Conservation (phyloP, 2,113 vertebrate species). For the Megatriorchis doriae region DNA sequence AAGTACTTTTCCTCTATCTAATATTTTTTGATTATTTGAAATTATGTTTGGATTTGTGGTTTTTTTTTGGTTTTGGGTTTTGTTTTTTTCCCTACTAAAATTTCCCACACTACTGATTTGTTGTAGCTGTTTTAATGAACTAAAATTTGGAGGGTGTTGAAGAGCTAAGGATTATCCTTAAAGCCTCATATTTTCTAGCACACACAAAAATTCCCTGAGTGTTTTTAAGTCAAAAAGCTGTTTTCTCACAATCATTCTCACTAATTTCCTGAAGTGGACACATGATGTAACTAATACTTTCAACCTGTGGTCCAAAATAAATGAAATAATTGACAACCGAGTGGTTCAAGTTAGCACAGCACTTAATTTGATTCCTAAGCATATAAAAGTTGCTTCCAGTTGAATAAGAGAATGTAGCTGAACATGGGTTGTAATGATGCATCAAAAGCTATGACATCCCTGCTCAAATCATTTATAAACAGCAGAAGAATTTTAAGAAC, state of each 20-base stretch:
- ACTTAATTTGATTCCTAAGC: neutral
- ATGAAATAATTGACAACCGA: neutral
- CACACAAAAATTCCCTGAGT: neutral
- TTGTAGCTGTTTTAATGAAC: neutral
- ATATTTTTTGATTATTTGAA: neutral
- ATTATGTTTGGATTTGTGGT: neutral
- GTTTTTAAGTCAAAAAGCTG: neutral
- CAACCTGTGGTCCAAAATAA: neutral
- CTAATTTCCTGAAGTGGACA: neutral
- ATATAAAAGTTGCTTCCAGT: neutral
- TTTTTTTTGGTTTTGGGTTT: neutral
- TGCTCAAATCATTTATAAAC: constrained; percentile 50
- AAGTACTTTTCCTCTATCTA: neutral
- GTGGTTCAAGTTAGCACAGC: neutral
- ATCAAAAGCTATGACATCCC: constrained; percentile 42
- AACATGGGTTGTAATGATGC: neutral
- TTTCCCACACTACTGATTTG: neutral
- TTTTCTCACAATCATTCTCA: neutral
- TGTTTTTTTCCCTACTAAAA: neutral
- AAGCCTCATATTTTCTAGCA: neutral
- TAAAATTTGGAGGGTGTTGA: neutral
- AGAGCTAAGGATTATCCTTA: neutral
- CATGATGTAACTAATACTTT: neutral
- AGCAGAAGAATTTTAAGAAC: constrained; percentile 47
- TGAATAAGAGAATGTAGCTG: neutral